Evolutionary conservation across 2,888 invertebrate species (phyloP).

Genomic region (Sympetrum striolatum): DNA sequence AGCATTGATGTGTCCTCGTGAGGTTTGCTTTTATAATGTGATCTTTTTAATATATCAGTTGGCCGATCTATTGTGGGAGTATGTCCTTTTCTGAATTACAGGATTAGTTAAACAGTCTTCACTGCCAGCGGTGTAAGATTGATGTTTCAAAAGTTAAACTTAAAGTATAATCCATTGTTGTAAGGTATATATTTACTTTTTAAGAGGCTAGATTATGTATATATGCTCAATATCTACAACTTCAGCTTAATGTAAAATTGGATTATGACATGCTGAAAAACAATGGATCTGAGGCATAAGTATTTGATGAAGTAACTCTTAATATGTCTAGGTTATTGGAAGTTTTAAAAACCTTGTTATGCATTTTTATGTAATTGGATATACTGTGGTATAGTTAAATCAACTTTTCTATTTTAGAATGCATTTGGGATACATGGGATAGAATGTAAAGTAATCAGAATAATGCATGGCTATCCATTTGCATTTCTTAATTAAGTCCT

Average conservation of each 20-base stretch:
- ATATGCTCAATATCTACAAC: too few species aligned
- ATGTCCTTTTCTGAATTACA: conserved; percentile 33
- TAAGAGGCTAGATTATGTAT: neutral
- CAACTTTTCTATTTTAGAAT: neutral
- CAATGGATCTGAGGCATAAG: conserved; percentile 3
- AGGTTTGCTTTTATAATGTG: conserved; percentile 26
- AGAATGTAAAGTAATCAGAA: neutral
- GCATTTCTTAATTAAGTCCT: neutral
- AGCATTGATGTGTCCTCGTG: conserved; percentile 31
- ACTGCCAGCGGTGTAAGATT: neutral
- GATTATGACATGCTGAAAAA: conserved; percentile 26
- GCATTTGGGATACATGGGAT: conserved; percentile 7
- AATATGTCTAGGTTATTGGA: neutral
- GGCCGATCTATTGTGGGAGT: conserved; percentile 34
- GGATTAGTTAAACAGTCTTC: neutral
- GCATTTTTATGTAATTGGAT: conserved; percentile 20
- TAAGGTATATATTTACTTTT: neutral
- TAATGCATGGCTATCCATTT: conserved; percentile 19
- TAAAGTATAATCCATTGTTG: neutral
- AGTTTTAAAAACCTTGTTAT: neutral
- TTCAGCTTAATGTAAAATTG: neutral
- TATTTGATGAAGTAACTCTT: neutral
- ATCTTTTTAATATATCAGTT: conserved; percentile 1
- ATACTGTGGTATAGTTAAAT: neutral
- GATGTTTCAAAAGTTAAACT: neutral